phyloP scores from a whole-genome alignment of 2,888 invertebrate genomes.

The Phyllotreta cruciferae region DNA sequence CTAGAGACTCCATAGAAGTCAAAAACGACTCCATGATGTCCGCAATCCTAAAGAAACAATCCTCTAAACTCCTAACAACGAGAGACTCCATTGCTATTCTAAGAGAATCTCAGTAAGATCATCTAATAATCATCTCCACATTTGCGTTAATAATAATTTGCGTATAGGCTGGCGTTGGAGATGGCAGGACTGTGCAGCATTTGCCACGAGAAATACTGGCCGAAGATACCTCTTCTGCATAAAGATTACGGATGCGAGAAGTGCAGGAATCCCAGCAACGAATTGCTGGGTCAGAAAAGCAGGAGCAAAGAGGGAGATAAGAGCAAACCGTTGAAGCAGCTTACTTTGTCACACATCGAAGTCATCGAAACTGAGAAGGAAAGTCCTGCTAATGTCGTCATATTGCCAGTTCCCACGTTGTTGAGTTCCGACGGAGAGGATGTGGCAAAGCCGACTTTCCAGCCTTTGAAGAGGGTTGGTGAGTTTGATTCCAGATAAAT shows the following conservation, averaged over 20 bases:
- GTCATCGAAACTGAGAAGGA: constrained; percentile 38
- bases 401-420: not conserved
- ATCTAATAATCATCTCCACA: constrained; percentile 27
- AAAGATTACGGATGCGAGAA: constrained; percentile 11
- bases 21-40: constrained; percentile 39
- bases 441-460: not conserved
- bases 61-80: constrained; percentile 39
- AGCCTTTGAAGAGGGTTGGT: not conserved
- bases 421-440: not conserved
- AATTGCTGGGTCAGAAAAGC: not conserved
- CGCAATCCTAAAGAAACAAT: constrained; percentile 22
- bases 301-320: not conserved
- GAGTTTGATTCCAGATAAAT: not conserved
- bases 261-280: not conserved
- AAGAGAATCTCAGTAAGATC: constrained; percentile 36
- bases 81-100: constrained; percentile 44
- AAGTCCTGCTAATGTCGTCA: constrained; percentile 2
- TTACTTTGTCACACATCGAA: constrained; percentile 47
- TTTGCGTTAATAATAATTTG: too few species aligned
- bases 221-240: not conserved
- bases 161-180: not conserved
- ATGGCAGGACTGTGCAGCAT: constrained; percentile 12
- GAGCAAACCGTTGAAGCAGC: constrained; percentile 15
- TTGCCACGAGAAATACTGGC: constrained; percentile 1
- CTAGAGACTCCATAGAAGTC: constrained; percentile 26